Base-by-base conservation (phyloP, 1,140 invertebrate species). In the Hycleus phaleratus region DNA sequence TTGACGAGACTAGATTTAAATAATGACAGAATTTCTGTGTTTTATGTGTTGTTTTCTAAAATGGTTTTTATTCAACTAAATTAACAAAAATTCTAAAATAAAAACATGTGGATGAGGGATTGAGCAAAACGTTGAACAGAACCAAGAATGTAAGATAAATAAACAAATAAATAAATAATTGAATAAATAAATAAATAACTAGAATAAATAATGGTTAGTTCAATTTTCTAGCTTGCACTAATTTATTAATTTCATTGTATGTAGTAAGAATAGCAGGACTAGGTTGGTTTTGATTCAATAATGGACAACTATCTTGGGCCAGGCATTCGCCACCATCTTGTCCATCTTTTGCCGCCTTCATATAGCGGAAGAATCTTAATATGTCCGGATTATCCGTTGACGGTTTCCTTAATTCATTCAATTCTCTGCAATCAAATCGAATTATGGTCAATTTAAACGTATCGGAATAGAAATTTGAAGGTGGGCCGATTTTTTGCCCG, bases 311-410 rank as follows among this genome's bases (percentile, higher is more conserved):
- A 5, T 80, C 78, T 48, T 82, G 78, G 3, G 78, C 75, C 9
- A 66, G 56, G 68, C 89, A 93, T 62, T 85, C 82, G 5, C 80
- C 71, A 3, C 85, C 85, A 62, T 91, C 88, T 66, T 93, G 90
- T 0, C 89, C 90, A 60, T 90, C 85, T 65, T 90, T 87, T 4
- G 90, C 90, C 1, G 90, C 88, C 61, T 89, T 85, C 89, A 93
- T 91, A 72, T 91, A 91, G 44, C 83, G 82, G 79, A 91, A 93
- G 77, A 91, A 93, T 38, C 90, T 76, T 9, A 93, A 73, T 32
- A 91, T 90, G 59, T 91, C 88, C 4, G 87, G 85, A 69, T 91
- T 91, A 71, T 91, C 88, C 2, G 83, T 85, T 1, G 86, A 84
- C 2, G 90, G 90, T 48, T 89, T 86, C 9, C 87, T 78, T 32